Percentiles rank a stretch among this genome's conserved stretches.
Conservation (phyloP, 2,113 vertebrate species). For the Pipra filicauda region DNA sequence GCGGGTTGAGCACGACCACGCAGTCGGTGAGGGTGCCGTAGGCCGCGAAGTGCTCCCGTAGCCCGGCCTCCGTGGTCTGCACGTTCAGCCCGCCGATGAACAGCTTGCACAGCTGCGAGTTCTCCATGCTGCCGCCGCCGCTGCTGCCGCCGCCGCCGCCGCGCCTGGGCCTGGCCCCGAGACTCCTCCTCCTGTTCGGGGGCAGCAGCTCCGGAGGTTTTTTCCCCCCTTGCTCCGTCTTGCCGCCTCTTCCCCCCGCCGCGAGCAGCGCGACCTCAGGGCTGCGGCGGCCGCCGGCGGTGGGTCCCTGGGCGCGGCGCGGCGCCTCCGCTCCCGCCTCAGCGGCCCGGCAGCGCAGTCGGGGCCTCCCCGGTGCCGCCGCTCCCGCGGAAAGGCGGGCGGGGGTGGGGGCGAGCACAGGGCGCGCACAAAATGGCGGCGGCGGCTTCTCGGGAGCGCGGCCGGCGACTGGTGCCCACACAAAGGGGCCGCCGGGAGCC, state of each 20-base stretch:
- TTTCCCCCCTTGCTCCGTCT: slow-evolving; percentile 35
- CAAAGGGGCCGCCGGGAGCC: slow-evolving; percentile 75
- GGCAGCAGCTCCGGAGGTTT: slow-evolving; percentile 62
- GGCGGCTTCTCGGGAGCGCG: neutral
- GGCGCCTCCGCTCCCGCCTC: slow-evolving; percentile 13
- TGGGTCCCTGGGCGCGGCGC: slow-evolving; percentile 23
- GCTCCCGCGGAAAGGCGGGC: slow-evolving; percentile 43
- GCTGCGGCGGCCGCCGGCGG: slow-evolving; percentile 59
- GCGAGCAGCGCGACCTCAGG: slow-evolving; percentile 41
- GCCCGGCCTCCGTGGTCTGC: slow-evolving; percentile 92
- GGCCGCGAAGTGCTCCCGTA: slow-evolving; percentile 93
- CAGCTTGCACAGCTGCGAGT: slow-evolving; percentile 93
- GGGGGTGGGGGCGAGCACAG: slow-evolving; percentile 46
- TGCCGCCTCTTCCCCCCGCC: neutral
- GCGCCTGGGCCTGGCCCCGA: slow-evolving; percentile 62
- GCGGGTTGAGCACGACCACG: slow-evolving; percentile 87
- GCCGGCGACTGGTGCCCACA: slow-evolving; percentile 73
- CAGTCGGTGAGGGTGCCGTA: slow-evolving; percentile 91
- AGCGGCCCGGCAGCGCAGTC: slow-evolving; percentile 37
- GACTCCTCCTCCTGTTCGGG: slow-evolving; percentile 56
- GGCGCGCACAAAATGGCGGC: slow-evolving; percentile 67
- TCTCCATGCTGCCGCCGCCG: slow-evolving; percentile 75
- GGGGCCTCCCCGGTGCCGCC: slow-evolving; percentile 16
- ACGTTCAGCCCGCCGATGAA: slow-evolving; percentile 96
- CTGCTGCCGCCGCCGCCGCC: slow-evolving; percentile 21